A percentile compares a stretch with the other conserved stretches of the same genome.
Evolutionary conservation across 2,113 vertebrate species (phyloP).

Genomic region (Butastur rufipennis): DNA sequence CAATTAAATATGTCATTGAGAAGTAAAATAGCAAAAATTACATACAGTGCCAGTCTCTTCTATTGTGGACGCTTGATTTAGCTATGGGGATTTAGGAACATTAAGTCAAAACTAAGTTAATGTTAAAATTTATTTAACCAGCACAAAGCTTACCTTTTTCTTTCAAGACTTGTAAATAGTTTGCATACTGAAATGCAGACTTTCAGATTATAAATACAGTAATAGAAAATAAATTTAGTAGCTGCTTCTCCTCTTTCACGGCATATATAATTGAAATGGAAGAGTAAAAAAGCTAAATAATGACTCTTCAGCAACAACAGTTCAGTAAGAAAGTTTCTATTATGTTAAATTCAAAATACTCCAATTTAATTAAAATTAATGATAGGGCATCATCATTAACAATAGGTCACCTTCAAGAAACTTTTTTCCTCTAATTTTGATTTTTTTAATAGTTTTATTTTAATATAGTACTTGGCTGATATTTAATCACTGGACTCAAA

Average conservation of each 20-base stretch:
- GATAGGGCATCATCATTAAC: background rate
- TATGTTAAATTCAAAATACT: background rate
- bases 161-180: background rate
- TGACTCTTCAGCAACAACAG: background rate
- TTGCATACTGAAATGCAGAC: background rate
- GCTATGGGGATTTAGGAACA: background rate
- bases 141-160: background rate
- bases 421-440: background rate
- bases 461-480: background rate
- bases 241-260: background rate
- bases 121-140: background rate
- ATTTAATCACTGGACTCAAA: background rate
- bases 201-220: background rate
- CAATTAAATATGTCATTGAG: background rate
- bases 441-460: background rate
- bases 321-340: background rate
- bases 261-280: background rate
- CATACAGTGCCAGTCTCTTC: background rate
- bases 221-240: slow-evolving; percentile 8
- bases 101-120: background rate
- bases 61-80: background rate
- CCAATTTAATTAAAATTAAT: background rate
- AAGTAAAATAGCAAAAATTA: background rate
- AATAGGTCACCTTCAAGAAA: background rate
- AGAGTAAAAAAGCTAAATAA: background rate